phyloP scores from a whole-genome alignment of 2,797 vertebrate species.

The Epinephelus coioides region DNA sequence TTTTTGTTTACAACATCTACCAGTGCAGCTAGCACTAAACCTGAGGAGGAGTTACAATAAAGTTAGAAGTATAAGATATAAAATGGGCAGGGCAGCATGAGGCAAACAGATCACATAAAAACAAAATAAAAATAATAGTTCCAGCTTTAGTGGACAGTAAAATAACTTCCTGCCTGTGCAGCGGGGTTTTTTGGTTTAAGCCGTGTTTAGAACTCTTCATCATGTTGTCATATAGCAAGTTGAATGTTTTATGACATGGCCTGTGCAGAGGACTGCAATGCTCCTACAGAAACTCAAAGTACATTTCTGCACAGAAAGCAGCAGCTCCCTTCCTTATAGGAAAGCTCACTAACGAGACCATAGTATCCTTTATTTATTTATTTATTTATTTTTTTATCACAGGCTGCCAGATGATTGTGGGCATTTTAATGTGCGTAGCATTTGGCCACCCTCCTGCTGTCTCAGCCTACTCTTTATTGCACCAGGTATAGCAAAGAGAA shows the following conservation, averaged over 20 bases:
- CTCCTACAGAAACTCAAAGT: conserved; percentile 29
- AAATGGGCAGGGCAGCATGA: too few species aligned
- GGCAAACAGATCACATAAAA: not conserved
- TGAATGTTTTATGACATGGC: conserved; percentile 1
- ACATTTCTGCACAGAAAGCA: conserved; percentile 27
- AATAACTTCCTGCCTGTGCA: not conserved
- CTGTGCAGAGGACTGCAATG: conserved; percentile 16
- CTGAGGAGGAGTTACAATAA: too few species aligned
- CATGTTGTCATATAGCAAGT: not conserved
- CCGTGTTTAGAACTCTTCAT: not conserved
- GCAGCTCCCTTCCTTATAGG: conserved; percentile 7
- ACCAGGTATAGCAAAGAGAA: conserved; percentile 41
- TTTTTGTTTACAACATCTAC: too few species aligned
- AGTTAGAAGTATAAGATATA: too few species aligned
- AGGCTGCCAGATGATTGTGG: conserved; percentile 53
- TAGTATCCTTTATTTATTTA: not conserved
- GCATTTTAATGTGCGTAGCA: conserved; percentile 44
- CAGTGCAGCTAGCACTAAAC: too few species aligned
- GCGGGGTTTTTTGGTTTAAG: not conserved
- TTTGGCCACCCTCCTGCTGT: conserved; percentile 53
- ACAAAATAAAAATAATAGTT: not conserved
- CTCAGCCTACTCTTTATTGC: conserved; percentile 62
- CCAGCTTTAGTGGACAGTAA: not conserved
- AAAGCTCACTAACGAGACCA: conserved; percentile 27
- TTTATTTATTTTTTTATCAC: conserved; percentile 24